Evolutionary conservation across 2,888 invertebrate species (phyloP), one percentile per base, ranked within the genome.

Genomic region (Epistrophe grossulariae): DNA sequence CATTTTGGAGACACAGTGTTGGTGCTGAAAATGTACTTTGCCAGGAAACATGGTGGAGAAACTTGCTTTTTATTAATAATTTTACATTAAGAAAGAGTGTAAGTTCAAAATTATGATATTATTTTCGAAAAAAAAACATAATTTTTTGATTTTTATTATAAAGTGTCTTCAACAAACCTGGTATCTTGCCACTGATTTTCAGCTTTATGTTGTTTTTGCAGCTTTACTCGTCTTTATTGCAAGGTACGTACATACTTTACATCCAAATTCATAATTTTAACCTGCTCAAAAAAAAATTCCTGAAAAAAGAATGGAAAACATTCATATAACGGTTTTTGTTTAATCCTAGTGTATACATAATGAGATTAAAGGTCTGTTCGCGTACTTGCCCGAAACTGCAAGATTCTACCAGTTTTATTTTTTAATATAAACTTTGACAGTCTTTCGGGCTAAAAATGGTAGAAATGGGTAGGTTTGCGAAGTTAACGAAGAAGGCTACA

Each of bases 21-120:
- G 91, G 91, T 40, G 88, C 91, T 6, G 91, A 93, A 79, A 90
- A 92, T 5, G 81, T 89, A 0, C 91, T 92, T 80, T 93, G 93
- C 81, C 90, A 91, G 0, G 88, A 88, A 35, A 90, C 91, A 85
- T 93, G 93, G 93, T 93, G 93, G 93, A 89, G 90, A 45, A 93
- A 93, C 88, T 76, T 93, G 1, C 88, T 93, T 5, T 92, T 91
- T 76, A 87, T 93, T 31, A 92, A 92, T 79, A 93, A 93, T 83
- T 91, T 91, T 83, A 88, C 91, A 59, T 59, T 91, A 52, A 82
- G 89, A 60, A 90, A 90, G 15, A 92, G 91, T 83, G 91, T 89
- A 89, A 83, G 89, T 89, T 48, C 57, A 1, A 17, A 15, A 4
- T 0, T 9, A 13, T n/a, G 1, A 72, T 15, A 43, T 31, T 38